Evolutionary conservation across 2,888 invertebrate species (phyloP), one percentile per base, ranked within the genome.

Genomic region (Parochlus steinenii): DNA sequence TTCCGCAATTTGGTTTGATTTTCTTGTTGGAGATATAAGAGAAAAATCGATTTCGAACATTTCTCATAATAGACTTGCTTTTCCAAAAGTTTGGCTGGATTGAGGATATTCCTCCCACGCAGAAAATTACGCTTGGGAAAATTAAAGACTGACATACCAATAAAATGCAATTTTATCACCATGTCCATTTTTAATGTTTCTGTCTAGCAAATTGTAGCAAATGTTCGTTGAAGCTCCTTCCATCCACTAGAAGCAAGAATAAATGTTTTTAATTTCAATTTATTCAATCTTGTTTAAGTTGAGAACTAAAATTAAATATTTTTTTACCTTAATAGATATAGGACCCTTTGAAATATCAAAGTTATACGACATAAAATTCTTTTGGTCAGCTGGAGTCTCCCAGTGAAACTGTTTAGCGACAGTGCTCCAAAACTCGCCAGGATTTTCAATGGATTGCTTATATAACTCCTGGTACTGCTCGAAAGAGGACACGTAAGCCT

Each of bases 201-300:
- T 72, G 61, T 98, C 97, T 46, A 98, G 63, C 33, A 87, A 67
- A 63, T 98, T 98, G 62, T 90, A 98, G 54, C 86, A 87, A 43
- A 97, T 74, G 58, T 98, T 98, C 25, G 95, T 97, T 23, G 79
- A 74, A 4, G 86, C 86, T 7, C 90, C 95, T 49, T 86, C 81
- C 77, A 98, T 75, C 85, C 92, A 98, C 58, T 85, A 87, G n/a
- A n/a, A n/a, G n/a, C n/a, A n/a, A n/a, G n/a, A n/a, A n/a, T n/a
- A n/a, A n/a, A n/a, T n/a, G n/a, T n/a, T n/a, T n/a, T n/a, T n/a
- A n/a, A n/a, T n/a, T n/a, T n/a, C n/a, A n/a, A n/a, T n/a, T n/a
- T n/a, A n/a, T n/a, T n/a, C n/a, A n/a, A n/a, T n/a, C n/a, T n/a
- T n/a, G n/a, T n/a, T n/a, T n/a, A n/a, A n/a, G n/a, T n/a, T n/a